phyloP scores from a whole-genome alignment of 1,140 invertebrate genomes.

The Leptestheria dahalacensis region DNA sequence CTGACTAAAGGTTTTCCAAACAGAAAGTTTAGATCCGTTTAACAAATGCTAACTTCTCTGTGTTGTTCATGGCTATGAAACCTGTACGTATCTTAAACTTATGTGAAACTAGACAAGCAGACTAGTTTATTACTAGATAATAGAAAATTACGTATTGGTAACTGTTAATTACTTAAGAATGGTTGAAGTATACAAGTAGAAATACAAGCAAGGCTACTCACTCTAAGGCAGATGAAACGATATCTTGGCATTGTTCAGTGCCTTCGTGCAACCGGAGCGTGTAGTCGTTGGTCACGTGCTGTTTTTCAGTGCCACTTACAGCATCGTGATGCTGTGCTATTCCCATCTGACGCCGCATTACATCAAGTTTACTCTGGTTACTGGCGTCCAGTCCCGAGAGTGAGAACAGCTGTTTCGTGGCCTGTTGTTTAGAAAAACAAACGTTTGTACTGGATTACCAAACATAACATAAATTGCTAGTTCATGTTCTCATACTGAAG shows the following conservation, averaged over 20 bases:
- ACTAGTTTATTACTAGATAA: too few relatives aligned
- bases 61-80: not conserved
- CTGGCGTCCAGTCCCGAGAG: constrained; percentile 20
- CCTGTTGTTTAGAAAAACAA: constrained; percentile 22
- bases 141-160: too few relatives aligned
- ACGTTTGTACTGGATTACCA: not conserved
- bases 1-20: not conserved
- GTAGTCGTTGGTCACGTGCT: constrained; percentile 34
- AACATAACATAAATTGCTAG: constrained; percentile 27
- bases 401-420: constrained; percentile 31
- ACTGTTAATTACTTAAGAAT: too few relatives aligned
- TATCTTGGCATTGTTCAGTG: constrained; percentile 27
- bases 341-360: constrained; percentile 11
- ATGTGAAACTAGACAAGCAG: too few relatives aligned
- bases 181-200: not conserved
- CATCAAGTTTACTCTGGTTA: constrained; percentile 6
- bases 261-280: constrained; percentile 32
- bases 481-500: constrained; percentile 32
- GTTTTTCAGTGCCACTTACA: constrained; percentile 34
- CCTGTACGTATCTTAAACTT: too few relatives aligned
- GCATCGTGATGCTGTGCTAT: constrained; percentile 15
- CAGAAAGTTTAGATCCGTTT: not conserved
- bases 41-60: not conserved
- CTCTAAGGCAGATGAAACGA: constrained; percentile 27
- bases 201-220: constrained; percentile 18